phyloP scores from a whole-genome alignment of 2,888 invertebrate species.

The Hydriomena furcata region DNA sequence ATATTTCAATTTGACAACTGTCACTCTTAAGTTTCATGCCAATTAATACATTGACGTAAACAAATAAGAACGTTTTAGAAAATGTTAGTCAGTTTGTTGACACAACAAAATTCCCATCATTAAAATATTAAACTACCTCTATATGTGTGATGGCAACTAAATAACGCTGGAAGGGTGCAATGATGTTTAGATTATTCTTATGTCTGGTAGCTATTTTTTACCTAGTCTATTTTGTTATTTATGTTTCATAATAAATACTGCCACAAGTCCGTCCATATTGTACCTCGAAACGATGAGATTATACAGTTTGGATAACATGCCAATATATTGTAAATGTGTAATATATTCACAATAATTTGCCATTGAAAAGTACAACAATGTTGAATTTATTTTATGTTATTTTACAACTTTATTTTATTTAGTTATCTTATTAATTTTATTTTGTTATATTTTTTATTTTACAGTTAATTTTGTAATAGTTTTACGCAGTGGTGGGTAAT shows the following conservation, averaged over 20 bases:
- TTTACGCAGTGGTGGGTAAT: constrained; percentile 24
- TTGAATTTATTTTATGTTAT: constrained; percentile 20
- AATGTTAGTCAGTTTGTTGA: too few species aligned
- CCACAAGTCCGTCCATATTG: constrained; percentile 4
- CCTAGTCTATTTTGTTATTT: not conserved
- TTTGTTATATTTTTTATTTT: constrained; percentile 17
- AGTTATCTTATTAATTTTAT: constrained; percentile 34
- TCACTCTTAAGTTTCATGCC: too few species aligned
- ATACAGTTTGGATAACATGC: too few species aligned
- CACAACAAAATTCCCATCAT: too few species aligned
- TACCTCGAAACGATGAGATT: too few species aligned
- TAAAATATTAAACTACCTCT: too few species aligned
- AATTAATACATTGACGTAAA: too few species aligned
- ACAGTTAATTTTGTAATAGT: constrained; percentile 25
- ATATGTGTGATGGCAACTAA: not conserved
- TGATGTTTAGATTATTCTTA: not conserved
- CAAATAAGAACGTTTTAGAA: too few species aligned
- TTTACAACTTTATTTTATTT: constrained; percentile 19
- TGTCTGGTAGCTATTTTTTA: not conserved
- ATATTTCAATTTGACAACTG: too few species aligned
- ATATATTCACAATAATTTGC: constrained; percentile 7
- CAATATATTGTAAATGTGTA: too few species aligned
- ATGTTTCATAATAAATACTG: not conserved
- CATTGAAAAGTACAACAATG: constrained; percentile 32
- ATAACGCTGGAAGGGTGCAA: not conserved